These are phyloP conservation scores for Cepphus grylle DNA, from an alignment of 2,113 vertebrate species.

Conservation along the genomic window DNA sequence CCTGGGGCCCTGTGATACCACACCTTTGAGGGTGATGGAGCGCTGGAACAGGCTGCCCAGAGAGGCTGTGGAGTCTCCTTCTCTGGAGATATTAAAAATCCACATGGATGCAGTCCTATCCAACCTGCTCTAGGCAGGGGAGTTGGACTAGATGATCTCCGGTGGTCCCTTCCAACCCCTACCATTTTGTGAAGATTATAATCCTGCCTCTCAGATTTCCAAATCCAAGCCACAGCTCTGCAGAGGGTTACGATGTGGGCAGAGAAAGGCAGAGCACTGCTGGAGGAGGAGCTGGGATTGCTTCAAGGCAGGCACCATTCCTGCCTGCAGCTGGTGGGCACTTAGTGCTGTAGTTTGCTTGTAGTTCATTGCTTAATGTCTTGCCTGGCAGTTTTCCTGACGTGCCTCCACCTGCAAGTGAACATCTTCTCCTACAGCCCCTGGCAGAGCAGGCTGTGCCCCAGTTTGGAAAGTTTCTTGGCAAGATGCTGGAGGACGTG, in stretches of 20 bases:
- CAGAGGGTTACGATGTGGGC: not conserved
- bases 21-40: not conserved
- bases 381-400: not conserved
- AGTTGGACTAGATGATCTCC: not conserved
- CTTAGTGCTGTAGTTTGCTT: not conserved
- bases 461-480: not conserved
- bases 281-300: not conserved
- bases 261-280: not conserved
- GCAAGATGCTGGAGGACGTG: not conserved
- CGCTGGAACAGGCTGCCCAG: not conserved
- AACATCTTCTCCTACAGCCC: not conserved
- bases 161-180: not conserved
- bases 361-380: not conserved
- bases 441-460: not conserved
- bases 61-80: not conserved
- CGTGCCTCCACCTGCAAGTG: not conserved
- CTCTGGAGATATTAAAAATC: not conserved
- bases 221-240: not conserved
- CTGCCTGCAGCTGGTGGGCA: not conserved
- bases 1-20: not conserved
- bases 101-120: not conserved
- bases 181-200: not conserved
- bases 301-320: accelerated
- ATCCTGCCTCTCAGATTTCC: not conserved
- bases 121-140: not conserved